phyloP scores from a whole-genome alignment of 2,888 invertebrate genomes.

The Encarsia formosa region DNA sequence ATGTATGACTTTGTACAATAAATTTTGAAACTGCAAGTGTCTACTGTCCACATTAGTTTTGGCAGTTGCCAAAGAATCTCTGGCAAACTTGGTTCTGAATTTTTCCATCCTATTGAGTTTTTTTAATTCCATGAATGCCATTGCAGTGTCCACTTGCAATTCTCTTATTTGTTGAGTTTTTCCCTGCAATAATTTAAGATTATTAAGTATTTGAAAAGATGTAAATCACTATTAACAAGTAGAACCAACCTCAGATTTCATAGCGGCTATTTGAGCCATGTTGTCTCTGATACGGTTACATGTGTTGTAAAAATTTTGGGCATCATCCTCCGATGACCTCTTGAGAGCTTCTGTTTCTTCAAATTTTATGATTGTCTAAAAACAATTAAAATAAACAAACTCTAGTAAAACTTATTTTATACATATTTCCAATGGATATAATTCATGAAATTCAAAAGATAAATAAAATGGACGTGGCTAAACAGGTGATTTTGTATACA shows the following conservation, averaged over 20 bases:
- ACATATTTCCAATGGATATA: no score
- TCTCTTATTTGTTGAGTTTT: constrained; percentile 63
- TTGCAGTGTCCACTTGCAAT: constrained; percentile 68
- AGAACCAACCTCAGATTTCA: constrained; percentile 55
- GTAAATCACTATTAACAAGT: not conserved
- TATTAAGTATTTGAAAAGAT: not conserved
- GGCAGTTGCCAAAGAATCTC: constrained; percentile 76
- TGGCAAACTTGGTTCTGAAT: constrained; percentile 75
- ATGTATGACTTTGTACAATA: constrained; percentile 91
- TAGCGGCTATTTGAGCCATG: constrained; percentile 65
- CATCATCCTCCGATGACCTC: constrained; percentile 66
- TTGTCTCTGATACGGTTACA: constrained; percentile 68
- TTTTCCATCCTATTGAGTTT: constrained; percentile 89
- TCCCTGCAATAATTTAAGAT: constrained; percentile 49
- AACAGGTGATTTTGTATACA: no score
- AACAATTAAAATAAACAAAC: not conserved
- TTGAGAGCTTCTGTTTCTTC: constrained; percentile 71
- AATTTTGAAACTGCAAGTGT: constrained; percentile 85
- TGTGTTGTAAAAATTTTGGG: constrained; percentile 62
- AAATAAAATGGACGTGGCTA: no score
- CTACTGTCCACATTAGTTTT: constrained; percentile 87
- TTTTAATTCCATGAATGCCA: constrained; percentile 78
- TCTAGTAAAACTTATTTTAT: no score
- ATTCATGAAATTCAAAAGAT: no score
- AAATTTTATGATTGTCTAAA: constrained; percentile 64